Evolutionary conservation across 1,140 invertebrate genomes (phyloP).

Genomic region (Pinna nobilis): DNA sequence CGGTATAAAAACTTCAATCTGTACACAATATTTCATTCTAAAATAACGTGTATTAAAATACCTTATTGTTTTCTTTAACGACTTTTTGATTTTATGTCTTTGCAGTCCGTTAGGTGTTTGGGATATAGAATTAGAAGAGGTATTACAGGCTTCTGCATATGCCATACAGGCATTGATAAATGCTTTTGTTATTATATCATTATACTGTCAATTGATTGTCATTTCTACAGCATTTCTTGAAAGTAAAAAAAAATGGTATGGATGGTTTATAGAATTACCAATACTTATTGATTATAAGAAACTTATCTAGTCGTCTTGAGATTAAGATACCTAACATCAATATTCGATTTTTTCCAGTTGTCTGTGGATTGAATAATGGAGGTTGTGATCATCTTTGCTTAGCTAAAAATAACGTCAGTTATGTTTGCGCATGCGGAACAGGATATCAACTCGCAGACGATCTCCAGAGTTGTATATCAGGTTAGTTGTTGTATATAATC

Average conservation of each 20-base stretch:
- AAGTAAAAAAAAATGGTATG: neutral
- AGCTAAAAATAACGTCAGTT: constrained; percentile 80
- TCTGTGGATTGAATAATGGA: constrained; percentile 93
- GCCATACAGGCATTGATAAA: no score
- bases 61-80: no score
- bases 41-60: no score
- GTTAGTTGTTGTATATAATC: constrained; percentile 73
- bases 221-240: neutral
- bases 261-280: no score
- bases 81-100: no score
- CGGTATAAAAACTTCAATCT: no score
- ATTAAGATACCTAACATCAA: neutral
- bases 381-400: constrained; percentile 96
- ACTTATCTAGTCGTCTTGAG: no score
- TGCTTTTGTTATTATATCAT: neutral
- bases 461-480: constrained; percentile 82
- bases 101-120: no score
- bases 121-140: no score
- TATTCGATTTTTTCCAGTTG: constrained; percentile 73
- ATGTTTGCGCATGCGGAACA: constrained; percentile 93
- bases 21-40: no score
- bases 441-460: constrained; percentile 87
- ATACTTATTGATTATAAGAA: no score
- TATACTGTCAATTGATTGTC: neutral
- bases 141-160: no score